These are phyloP conservation scores for Artibeus lituratus DNA, from an alignment of 2,797 vertebrate species.

Conservation along the genomic window DNA sequence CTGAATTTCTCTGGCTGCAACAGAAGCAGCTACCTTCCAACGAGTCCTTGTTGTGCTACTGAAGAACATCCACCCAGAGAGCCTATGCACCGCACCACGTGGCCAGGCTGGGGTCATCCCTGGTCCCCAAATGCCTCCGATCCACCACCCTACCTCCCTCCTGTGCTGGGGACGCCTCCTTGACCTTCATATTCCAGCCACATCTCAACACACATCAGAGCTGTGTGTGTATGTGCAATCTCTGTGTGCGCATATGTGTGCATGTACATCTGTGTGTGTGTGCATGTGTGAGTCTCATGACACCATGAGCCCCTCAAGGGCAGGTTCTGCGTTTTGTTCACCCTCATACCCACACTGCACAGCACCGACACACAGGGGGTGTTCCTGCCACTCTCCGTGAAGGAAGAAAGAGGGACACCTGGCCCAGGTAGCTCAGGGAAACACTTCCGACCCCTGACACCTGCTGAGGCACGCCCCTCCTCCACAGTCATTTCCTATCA, in stretches of 20 bases:
- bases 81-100: rapidly evolving
- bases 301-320: background rate
- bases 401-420: background rate
- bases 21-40: background rate
- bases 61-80: background rate
- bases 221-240: too few species aligned
- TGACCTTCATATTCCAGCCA: background rate
- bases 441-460: background rate
- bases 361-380: background rate
- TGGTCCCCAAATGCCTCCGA: rapidly evolving
- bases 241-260: rapidly evolving
- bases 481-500: background rate
- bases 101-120: background rate
- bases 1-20: background rate
- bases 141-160: background rate
- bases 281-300: background rate
- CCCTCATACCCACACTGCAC: rapidly evolving
- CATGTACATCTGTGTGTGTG: rapidly evolving
- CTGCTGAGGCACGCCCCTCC: background rate
- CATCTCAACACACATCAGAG: background rate
- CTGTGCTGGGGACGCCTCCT: background rate
- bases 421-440: background rate
- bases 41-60: background rate
- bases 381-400: background rate
- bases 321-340: background rate